phyloP scores from a whole-genome alignment of 2,888 invertebrate genomes.

The Andrena minutula region DNA sequence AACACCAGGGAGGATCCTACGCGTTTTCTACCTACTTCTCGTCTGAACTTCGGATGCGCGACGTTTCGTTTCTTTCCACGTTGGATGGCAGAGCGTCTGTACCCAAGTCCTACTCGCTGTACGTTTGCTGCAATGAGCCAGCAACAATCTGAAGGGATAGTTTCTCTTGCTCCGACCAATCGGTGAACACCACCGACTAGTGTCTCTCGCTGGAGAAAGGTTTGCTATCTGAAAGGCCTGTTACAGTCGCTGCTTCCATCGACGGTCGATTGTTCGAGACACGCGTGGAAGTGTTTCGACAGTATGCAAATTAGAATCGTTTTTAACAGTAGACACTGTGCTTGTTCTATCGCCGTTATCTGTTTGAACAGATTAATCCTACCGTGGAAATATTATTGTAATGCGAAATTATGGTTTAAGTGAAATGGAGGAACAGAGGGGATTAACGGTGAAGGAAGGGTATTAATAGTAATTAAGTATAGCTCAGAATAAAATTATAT shows the following conservation, averaged over 20 bases:
- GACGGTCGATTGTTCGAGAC: slow-evolving; percentile 18
- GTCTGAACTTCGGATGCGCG: slow-evolving; percentile 23
- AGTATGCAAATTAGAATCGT: slow-evolving; percentile 9
- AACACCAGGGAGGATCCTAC: slow-evolving; percentile 69
- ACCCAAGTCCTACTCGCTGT: slow-evolving; percentile 17
- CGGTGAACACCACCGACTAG: slow-evolving; percentile 54
- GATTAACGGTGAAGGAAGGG: too few species aligned
- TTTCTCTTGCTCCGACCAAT: slow-evolving; percentile 75
- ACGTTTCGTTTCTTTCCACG: slow-evolving; percentile 36
- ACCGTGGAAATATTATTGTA: too few species aligned
- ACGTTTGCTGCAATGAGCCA: slow-evolving; percentile 51
- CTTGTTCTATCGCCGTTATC: too few species aligned
- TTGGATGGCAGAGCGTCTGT: not conserved
- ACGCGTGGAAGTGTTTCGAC: slow-evolving; percentile 19
- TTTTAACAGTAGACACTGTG: not conserved
- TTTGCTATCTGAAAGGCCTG: slow-evolving; percentile 74
- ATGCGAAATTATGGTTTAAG: too few species aligned
- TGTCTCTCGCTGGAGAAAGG: slow-evolving; percentile 79
- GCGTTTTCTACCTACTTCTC: slow-evolving; percentile 67
- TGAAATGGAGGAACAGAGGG: too few species aligned
- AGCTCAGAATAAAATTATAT: too few species aligned
- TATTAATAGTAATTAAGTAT: too few species aligned
- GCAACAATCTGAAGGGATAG: slow-evolving; percentile 42
- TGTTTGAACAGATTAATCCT: too few species aligned
- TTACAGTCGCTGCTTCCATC: slow-evolving; percentile 73